Percentiles rank a stretch among this genome's conserved stretches.
Evolutionary conservation across 2,113 vertebrate species (phyloP).

Genomic region (Hemibates koningsi): DNA sequence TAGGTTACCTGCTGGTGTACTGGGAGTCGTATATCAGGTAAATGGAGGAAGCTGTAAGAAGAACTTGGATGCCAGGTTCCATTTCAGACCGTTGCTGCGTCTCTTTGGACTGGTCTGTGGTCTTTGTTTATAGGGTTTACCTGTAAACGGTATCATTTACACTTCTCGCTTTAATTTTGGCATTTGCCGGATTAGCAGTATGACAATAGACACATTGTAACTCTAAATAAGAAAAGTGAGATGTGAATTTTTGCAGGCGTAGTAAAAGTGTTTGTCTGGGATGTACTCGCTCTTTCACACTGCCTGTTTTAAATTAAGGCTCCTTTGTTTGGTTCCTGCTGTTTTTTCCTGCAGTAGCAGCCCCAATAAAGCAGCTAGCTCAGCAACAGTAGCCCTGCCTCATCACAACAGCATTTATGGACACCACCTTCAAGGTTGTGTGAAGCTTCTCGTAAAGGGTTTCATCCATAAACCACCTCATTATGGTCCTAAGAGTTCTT

Average conservation of each 20-base stretch:
- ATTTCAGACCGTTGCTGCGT: background rate
- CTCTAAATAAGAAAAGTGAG: background rate
- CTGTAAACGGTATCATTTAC: background rate
- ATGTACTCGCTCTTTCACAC: slow-evolving; percentile 1
- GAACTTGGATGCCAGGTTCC: slow-evolving; percentile 1
- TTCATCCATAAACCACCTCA: slow-evolving; percentile 32
- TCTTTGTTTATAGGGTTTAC: background rate
- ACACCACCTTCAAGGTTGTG: slow-evolving; percentile 1
- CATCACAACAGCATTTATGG: background rate
- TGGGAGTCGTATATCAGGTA: background rate
- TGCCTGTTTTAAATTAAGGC: slow-evolving; percentile 47
- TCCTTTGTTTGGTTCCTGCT: background rate
- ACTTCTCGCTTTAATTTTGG: background rate
- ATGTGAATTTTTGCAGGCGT: background rate
- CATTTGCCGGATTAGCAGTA: background rate
- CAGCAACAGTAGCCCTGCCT: slow-evolving; percentile 16
- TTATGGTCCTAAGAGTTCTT: slow-evolving; percentile 22
- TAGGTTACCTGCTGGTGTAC: background rate
- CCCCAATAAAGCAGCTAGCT: slow-evolving; percentile 17
- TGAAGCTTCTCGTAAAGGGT: slow-evolving; percentile 48
- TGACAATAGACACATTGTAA: background rate
- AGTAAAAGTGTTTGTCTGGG: slow-evolving; percentile 15
- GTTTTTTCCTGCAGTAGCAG: background rate
- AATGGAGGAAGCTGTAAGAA: background rate
- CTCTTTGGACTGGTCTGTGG: background rate